Evolutionary conservation across 2,797 vertebrate species (phyloP), one percentile per base, ranked within the genome.

Genomic region (Scyliorhinus canicula): DNA sequence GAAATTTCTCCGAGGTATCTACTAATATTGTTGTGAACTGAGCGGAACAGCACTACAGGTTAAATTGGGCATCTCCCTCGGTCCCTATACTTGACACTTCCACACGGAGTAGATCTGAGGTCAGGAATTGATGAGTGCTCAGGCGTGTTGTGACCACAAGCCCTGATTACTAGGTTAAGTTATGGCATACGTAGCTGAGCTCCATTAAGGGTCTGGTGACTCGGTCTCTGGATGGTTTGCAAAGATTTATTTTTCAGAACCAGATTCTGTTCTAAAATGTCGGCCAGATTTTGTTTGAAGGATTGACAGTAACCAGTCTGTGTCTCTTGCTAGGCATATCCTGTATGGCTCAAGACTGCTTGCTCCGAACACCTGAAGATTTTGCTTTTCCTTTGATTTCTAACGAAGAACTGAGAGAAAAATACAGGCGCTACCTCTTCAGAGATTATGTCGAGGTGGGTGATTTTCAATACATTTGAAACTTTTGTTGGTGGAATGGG

Each of bases 381-480:
- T 99, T 99, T 96, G 99, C 99, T 95, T 98, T 99, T 97, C 98
- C 98, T 1, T 97, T 99, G 97, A 97, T 99, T 97, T 98, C 98
- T 96, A 98, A 97, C 85, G 99, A 99, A 97, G 99, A 99, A 97
- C 97, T 99, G 96, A 99, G 98, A 98, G 99, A 99, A 96, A 99
- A 99, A 98, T 99, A 99, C 97, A 98, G 98, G 97, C 98, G 99
- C 98, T 99, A 99, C 98, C 99, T 99, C 98, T 99, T 99, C 98
- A 99, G 99, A 98, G 99, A 99, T 97, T 99, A 99, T 52, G 98
- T 99, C 79, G 99, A 99, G 98, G 99, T 98, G 97, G 40, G 93
- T 19, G 85, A 95, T 69, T 95, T 95, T 95, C 52, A 2, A 0
- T 82, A 90, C 52, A 55, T 77, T 94, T 21, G 21, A 60, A 21